Percentiles rank a stretch among this genome's conserved stretches.
Evolutionary conservation across 2,113 vertebrate species (phyloP).

Genomic region (Anseranas semipalmata): DNA sequence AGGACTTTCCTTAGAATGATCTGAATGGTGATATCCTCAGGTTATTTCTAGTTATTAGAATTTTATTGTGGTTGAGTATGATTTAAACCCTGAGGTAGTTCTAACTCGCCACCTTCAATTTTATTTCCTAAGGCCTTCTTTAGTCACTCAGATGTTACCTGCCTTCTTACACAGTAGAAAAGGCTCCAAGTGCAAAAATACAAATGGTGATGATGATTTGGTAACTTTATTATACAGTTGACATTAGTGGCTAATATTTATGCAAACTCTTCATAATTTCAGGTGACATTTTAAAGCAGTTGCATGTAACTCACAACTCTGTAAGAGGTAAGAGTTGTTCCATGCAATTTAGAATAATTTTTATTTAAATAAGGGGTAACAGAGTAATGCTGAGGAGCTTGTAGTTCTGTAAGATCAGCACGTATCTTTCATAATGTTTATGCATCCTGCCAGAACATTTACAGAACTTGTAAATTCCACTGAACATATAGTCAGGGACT

Average conservation of each 20-base stretch:
- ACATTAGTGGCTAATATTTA: background rate
- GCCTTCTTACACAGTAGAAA: background rate
- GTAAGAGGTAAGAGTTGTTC: background rate
- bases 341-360: background rate
- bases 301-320: background rate
- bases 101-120: background rate
- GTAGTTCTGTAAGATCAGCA: background rate
- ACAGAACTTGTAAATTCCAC: background rate
- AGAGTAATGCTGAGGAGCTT: background rate
- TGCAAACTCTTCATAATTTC: background rate
- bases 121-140: background rate
- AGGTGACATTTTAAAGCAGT: background rate
- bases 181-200: background rate
- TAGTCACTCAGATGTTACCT: background rate
- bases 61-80: background rate
- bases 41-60: background rate
- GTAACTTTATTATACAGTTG: background rate
- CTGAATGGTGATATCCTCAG: background rate
- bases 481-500: background rate
- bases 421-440: background rate
- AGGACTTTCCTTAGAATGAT: background rate
- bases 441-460: background rate
- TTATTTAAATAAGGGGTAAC: background rate
- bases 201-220: background rate
- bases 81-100: background rate